Conservation (phyloP, 2,113 vertebrate genomes). For the Neogale vison region DNA sequence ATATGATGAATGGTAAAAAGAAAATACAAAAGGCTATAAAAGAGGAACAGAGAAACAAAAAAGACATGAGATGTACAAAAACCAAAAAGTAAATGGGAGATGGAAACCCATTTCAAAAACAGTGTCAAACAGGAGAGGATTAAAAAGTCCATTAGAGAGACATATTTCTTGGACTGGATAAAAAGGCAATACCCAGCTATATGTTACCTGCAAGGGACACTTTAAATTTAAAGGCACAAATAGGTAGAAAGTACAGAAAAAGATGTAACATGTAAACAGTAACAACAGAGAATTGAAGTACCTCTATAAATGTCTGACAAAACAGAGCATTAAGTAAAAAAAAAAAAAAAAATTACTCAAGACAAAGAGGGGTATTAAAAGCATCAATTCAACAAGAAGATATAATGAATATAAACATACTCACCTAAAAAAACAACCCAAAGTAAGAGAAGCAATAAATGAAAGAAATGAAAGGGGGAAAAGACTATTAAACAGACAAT, state of each 20-base stretch:
- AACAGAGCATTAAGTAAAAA: not conserved
- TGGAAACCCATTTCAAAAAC: not conserved
- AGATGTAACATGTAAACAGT: not conserved
- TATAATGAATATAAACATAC: not conserved
- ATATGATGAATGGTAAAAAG: not conserved
- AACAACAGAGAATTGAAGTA: not conserved
- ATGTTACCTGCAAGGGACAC: not conserved
- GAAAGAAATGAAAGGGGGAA: not conserved
- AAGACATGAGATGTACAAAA: not conserved
- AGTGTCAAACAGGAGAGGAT: not conserved
- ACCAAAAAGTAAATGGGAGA: not conserved
- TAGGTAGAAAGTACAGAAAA: not conserved
- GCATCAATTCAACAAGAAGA: not conserved
- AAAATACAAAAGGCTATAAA: not conserved
- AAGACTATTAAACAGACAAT: not conserved
- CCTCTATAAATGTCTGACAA: not conserved
- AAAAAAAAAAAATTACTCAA: not conserved
- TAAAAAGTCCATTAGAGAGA: not conserved
- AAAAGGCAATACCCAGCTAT: not conserved
- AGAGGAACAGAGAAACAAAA: not conserved
- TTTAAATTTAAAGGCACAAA: constrained; percentile 7
- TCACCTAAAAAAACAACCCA: not conserved
- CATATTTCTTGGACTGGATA: not conserved
- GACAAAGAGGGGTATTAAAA: not conserved
- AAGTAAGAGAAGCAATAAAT: not conserved